Conservation (phyloP, 1,140 invertebrate species). For the Drosophila sproati region DNA sequence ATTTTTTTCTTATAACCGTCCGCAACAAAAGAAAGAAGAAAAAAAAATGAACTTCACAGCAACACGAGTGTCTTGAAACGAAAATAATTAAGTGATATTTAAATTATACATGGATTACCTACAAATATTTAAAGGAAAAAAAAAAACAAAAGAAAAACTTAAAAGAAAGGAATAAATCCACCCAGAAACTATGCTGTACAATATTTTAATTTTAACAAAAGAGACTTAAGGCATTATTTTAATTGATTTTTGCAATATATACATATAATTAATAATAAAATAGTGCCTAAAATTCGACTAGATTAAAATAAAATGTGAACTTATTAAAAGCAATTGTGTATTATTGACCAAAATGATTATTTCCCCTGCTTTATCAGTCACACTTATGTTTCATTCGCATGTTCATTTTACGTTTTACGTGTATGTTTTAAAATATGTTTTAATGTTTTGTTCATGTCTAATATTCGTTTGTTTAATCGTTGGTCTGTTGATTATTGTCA, state of each 20-base stretch:
- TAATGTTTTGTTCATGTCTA: conserved; percentile 40
- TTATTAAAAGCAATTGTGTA: conserved; percentile 70
- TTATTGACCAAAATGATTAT: conserved; percentile 49
- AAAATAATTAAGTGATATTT: conserved; percentile 79
- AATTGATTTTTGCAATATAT: conserved; percentile 75
- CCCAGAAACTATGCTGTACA: conserved; percentile 57
- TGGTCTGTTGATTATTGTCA: conserved; percentile 32
- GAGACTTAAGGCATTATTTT: conserved; percentile 71
- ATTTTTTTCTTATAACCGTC: conserved; percentile 67
- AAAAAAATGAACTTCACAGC: conserved; percentile 33
- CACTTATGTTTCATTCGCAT: conserved; percentile 50
- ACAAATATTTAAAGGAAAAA: conserved; percentile 54
- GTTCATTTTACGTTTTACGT: conserved; percentile 31
- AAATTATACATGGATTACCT: conserved; percentile 36
- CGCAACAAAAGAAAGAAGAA: conserved; percentile 37
- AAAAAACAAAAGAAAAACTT: not conserved
- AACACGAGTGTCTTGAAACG: conserved; percentile 64
- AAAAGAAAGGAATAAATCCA: not conserved
- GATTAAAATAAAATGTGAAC: conserved; percentile 70
- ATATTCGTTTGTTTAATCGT: conserved; percentile 42
- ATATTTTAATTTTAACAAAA: conserved; percentile 68
- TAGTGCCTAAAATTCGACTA: conserved; percentile 68
- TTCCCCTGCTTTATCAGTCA: conserved; percentile 34
- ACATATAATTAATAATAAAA: conserved; percentile 67
- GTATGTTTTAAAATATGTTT: conserved; percentile 21